These are phyloP conservation scores for Tamias sibiricus DNA, from an alignment of 2,113 vertebrate genomes.

Conservation along the genomic window DNA sequence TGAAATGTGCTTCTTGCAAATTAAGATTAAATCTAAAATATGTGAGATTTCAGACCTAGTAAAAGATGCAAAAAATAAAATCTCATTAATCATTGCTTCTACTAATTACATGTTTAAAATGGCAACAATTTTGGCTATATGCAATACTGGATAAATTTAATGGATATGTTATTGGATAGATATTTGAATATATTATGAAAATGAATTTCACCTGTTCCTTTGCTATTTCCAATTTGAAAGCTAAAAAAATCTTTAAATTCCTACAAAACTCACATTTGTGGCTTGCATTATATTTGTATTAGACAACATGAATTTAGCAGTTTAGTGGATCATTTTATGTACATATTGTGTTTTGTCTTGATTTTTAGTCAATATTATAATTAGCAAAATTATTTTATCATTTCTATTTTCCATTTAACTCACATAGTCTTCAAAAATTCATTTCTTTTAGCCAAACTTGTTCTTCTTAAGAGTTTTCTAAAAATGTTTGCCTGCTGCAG, in stretches of 20 bases:
- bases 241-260: constrained; percentile 14
- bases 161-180: background rate
- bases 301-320: background rate
- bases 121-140: background rate
- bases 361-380: background rate
- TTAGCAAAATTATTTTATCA: background rate
- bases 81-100: background rate
- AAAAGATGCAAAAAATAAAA: background rate
- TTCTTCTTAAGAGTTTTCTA: background rate
- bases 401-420: background rate
- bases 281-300: background rate
- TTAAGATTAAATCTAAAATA: background rate
- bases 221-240: background rate
- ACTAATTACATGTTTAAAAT: background rate
- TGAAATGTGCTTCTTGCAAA: background rate
- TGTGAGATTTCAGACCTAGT: background rate
- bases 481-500: background rate
- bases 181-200: background rate
- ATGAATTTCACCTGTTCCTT: background rate
- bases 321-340: background rate
- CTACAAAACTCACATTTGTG: background rate
- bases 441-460: background rate
- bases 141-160: background rate
- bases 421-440: background rate
- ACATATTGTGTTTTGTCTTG: background rate